phyloP scores from a whole-genome alignment of 1,140 invertebrate species.

The Maconellicoccus hirsutus region DNA sequence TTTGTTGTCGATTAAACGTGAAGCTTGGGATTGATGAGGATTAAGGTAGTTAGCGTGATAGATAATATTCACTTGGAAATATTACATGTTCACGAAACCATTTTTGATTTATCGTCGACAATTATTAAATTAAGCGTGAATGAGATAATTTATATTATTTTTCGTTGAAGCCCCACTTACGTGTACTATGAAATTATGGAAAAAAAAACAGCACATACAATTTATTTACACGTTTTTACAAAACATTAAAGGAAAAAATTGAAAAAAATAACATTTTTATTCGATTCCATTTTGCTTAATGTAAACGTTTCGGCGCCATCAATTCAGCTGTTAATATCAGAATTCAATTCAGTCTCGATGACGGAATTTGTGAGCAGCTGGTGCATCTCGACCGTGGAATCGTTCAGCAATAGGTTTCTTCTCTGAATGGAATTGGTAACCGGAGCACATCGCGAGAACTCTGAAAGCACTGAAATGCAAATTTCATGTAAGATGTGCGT shows the following conservation, averaged over 20 bases:
- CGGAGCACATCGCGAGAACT: slow-evolving; percentile 34
- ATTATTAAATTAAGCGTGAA: too few species aligned
- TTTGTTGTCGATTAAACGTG: too few species aligned
- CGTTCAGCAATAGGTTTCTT: slow-evolving; percentile 36
- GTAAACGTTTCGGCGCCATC: neutral
- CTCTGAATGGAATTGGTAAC: slow-evolving; percentile 34
- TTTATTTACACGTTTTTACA: neutral
- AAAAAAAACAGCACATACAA: neutral
- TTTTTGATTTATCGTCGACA: too few species aligned
- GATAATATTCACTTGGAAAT: too few species aligned
- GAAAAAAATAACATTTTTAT: too few species aligned
- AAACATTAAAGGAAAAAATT: neutral
- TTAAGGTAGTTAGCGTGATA: too few species aligned
- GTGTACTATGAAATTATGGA: neutral
- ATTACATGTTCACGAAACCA: too few species aligned
- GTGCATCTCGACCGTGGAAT: slow-evolving; percentile 38
- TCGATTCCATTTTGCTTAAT: too few species aligned
- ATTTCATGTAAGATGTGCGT: neutral
- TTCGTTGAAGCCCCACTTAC: too few species aligned
- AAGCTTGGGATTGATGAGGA: too few species aligned
- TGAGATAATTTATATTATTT: too few species aligned
- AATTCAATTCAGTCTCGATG: neutral
- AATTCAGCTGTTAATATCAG: neutral
- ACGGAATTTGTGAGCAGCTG: slow-evolving; percentile 34
- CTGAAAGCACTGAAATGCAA: slow-evolving; percentile 36